Conservation (phyloP, 2,888 invertebrate species). For the Stenodera caucasica region DNA sequence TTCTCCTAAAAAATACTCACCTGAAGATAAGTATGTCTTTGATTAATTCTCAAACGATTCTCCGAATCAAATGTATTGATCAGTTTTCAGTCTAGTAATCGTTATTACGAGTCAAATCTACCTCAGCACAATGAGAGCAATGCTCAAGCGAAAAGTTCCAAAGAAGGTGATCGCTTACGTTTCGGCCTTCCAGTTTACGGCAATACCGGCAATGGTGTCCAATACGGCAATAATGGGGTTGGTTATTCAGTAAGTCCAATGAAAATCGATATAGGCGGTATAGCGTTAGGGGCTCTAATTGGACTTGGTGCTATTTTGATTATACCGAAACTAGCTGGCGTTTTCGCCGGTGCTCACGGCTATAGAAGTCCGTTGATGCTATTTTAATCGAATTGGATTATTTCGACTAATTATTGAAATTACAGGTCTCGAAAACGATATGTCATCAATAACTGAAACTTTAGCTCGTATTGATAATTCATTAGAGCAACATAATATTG, state of each 20-base stretch:
- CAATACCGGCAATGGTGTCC: conserved; percentile 52
- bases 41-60: too few relatives aligned
- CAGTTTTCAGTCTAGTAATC: conserved; percentile 55
- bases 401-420: conserved; percentile 10
- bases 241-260: conserved; percentile 70
- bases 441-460: conserved; percentile 64
- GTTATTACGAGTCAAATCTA: conserved; percentile 51
- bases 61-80: too few relatives aligned
- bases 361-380: conserved; percentile 63
- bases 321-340: conserved; percentile 75
- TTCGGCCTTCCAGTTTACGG: conserved; percentile 61
- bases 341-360: conserved; percentile 67
- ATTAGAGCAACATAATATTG: conserved; percentile 69
- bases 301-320: conserved; percentile 81
- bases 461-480: conserved; percentile 68
- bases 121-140: conserved; percentile 26
- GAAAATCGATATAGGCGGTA: conserved; percentile 80
- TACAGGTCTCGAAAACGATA: conserved; percentile 51
- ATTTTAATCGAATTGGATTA: neutral
- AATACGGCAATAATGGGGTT: conserved; percentile 55
- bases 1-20: conserved; percentile 47
- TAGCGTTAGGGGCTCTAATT: conserved; percentile 76
- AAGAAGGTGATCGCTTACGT: conserved; percentile 54
- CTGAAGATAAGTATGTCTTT: conserved; percentile 47
- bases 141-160: conserved; percentile 38